A percentile compares a stretch with the other conserved stretches of the same genome.
Conservation (phyloP, 2,797 vertebrate species). For the Mormyrus proboscirostris region DNA sequence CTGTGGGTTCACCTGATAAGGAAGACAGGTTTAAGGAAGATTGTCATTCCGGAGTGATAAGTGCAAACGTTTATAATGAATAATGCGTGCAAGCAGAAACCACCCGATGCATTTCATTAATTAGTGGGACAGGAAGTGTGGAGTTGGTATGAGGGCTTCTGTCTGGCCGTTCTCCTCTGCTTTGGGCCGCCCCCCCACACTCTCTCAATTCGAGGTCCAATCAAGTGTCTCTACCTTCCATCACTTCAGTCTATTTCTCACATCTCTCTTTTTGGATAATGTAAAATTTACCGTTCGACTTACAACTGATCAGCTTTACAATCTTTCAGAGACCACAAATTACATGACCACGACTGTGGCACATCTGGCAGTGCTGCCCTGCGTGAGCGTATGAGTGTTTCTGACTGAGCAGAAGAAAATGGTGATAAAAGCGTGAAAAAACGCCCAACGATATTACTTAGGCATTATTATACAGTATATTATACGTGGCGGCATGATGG, state of each 20-base stretch:
- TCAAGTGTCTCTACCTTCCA: background rate
- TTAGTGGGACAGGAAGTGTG: background rate
- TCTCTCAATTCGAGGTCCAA: background rate
- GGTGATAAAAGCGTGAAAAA: background rate
- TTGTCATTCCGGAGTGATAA: slow-evolving; percentile 15
- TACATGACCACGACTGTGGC: background rate
- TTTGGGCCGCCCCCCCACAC: background rate
- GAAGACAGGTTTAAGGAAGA: slow-evolving; percentile 21
- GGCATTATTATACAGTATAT: background rate
- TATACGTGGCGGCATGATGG: background rate
- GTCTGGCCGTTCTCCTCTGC: background rate
- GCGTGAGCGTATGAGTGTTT: background rate
- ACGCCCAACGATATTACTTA: background rate
- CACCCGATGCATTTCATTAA: background rate
- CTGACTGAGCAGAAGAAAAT: background rate
- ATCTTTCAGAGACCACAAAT: background rate
- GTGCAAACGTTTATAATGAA: background rate
- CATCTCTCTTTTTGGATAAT: background rate
- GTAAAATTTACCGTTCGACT: background rate
- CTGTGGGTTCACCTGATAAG: slow-evolving; percentile 24
- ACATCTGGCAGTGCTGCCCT: background rate
- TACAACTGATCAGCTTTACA: background rate
- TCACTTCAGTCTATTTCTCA: background rate
- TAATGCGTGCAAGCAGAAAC: slow-evolving; percentile 27
- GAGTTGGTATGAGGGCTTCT: background rate